Evolutionary conservation across 2,888 invertebrate species (phyloP).

Genomic region (Automeris io): DNA sequence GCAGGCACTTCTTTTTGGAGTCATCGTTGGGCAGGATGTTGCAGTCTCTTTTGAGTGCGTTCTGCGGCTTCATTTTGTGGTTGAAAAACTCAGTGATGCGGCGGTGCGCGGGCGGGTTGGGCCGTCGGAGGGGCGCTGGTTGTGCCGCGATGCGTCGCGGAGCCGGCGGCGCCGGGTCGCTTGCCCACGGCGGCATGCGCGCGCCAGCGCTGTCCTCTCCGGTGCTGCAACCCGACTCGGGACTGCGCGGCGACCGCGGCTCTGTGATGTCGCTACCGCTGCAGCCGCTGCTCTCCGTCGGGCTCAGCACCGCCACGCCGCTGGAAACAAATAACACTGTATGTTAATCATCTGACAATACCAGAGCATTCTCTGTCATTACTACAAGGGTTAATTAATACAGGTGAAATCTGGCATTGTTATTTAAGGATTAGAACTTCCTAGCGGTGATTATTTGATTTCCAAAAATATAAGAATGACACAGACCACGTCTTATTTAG

Average conservation of each 20-base stretch:
- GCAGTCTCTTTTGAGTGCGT: conserved; percentile 66
- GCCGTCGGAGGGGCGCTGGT: conserved; percentile 49
- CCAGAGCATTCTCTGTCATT: too few species aligned
- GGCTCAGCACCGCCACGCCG: conserved; percentile 89
- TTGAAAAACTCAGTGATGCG: conserved; percentile 92
- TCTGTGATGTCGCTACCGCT: conserved; percentile 89
- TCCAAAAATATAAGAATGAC: too few species aligned
- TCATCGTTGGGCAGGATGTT: conserved; percentile 41
- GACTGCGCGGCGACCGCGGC: conserved; percentile 90
- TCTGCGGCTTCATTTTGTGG: conserved; percentile 86
- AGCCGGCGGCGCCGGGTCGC: conserved; percentile 67
- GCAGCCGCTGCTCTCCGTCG: conserved; percentile 83
- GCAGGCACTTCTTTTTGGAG: conserved; percentile 63
- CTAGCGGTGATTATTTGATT: too few species aligned
- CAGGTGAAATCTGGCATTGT: too few species aligned
- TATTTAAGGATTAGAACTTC: too few species aligned
- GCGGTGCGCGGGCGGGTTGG: conserved; percentile 77
- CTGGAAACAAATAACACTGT: conserved; percentile 73
- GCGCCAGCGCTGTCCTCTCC: conserved; percentile 64
- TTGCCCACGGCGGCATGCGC: conserved; percentile 74
- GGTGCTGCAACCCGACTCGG: conserved; percentile 73
- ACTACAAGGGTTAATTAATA: too few species aligned
- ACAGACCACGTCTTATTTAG: too few species aligned
- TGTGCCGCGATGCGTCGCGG: conserved; percentile 62
- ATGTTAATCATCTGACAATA: conserved; percentile 12